Base-by-base conservation (phyloP, 2,888 invertebrate genomes). In the Agonopterix subpropinquella region DNA sequence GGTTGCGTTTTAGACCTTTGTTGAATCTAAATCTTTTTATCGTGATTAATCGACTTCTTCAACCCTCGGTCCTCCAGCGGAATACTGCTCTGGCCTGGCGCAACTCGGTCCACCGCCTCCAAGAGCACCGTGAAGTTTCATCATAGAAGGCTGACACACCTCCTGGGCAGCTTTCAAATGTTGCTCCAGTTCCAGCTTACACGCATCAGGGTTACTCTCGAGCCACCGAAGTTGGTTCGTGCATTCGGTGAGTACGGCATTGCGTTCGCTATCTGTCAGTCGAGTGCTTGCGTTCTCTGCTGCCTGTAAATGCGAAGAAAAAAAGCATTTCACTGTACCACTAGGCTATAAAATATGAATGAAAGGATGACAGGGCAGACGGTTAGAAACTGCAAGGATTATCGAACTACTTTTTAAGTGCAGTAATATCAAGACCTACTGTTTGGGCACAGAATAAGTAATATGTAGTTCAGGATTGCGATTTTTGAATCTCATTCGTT, bases 91-190 rank as follows among this genome's bases (percentile, higher is more conserved):
- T 43, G 80, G 61, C 57, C 84, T 59, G 43, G 71, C 61, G 59
- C 67, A 64, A 64, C 77, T 67, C 44, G 78, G 64, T 5, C 82
- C 82, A 8, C 80, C 84, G 3, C 75, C 77, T 18, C 73, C 77
- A 18, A 72, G 79, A 0, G 89, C 89, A 46, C 92, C 93, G 60
- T 95, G 95, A n/a, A 96, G 78, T 68, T 95, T 96, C 72, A 94
- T 91, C 92, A 97, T 96, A 43, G 95, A 89, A 0, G 96, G 95
- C 47, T 92, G 91, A 67, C 95, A 95, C 11, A 93, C 90, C 11
- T 89, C 89, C 71, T 96, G 95, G 13, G 94, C 83, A 47, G 94
- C 92, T 66, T 94, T 93, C 61, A 96, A 79, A 64, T 92, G 94
- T 58, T 93, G 90, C 47, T 96, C 95, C 58, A 92, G 92, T 59